Evolutionary conservation across 1,140 invertebrate genomes (phyloP), one percentile per base, ranked within the genome.

Genomic region (Drosophila sulfurigaster): DNA sequence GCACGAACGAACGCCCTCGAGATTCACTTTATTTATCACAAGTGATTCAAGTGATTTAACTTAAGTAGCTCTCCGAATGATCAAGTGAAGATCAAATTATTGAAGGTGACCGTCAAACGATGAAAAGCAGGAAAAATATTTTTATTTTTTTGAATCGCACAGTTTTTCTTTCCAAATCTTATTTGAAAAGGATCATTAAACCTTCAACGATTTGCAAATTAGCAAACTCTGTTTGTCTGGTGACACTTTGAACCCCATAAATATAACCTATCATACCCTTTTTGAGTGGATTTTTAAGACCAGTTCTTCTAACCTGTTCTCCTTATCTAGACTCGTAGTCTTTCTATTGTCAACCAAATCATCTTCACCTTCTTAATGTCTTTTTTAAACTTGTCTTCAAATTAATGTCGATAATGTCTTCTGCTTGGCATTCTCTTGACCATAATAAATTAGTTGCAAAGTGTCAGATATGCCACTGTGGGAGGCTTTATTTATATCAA

Each of bases 341-440:
- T 32, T 32, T 41, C 54, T 45, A 54, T 56, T 65, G 20, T 52
- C 6, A 15, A 2, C 48, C n/a, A 16, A 59, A 43, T 11, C 6
- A 46, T 63, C 48, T 38, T 52, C 25, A 56, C 46, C 38, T 41
- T 59, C 32, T 10, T 68, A 51, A 68, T 59, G 65, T 69, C 46
- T 69, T 69, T 67, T 69, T 69, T 52, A 51, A 60, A 52, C 66
- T 60, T 60, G 56, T 30, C 49, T 64, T 58, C 52, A 38, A 45
- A 48, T 35, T 58, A 58, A 67, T 58, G 11, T 67, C 38, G 7
- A 3, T 15, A 35, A 58, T 25, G 20, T 67, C 54, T 67, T 13
- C 16, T 8, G 28, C 43, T 67, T 58, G 65, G 54, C 38, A 66
- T 46, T 56, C 48, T 38, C 15, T 15, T 32, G 20, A 35, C 25